Conservation (phyloP, 2,888 invertebrate genomes). For the Eupithecia tripunctaria region DNA sequence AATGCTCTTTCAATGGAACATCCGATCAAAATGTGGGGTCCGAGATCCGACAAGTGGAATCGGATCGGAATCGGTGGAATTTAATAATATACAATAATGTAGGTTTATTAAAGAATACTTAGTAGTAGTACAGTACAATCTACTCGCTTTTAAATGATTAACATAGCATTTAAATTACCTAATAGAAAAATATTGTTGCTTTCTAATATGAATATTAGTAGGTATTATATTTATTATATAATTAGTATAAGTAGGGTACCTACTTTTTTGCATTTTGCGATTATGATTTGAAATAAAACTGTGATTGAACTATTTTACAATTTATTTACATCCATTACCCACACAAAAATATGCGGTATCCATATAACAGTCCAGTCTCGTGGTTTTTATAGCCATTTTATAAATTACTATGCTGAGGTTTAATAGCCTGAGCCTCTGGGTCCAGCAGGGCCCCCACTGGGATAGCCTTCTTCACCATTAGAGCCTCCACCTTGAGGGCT, state of each 20-base stretch:
- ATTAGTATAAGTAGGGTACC: neutral
- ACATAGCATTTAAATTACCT: neutral
- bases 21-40: too few species aligned
- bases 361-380: constrained; percentile 23
- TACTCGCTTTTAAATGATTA: neutral
- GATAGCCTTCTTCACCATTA: neutral
- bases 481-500: constrained; percentile 59
- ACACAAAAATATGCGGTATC: constrained; percentile 13
- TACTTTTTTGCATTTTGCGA: neutral
- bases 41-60: too few species aligned
- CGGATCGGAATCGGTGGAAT: too few species aligned
- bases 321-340: constrained; percentile 37
- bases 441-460: constrained; percentile 65
- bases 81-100: too few species aligned
- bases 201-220: neutral
- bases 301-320: constrained; percentile 29
- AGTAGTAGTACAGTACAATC: neutral
- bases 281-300: constrained; percentile 25
- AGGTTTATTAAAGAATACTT: too few species aligned
- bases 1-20: too few species aligned
- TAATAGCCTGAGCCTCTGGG: constrained; percentile 76
- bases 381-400: constrained; percentile 9
- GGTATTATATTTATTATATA: neutral
- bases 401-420: constrained; percentile 28
- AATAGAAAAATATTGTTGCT: neutral